Evolutionary conservation across 2,797 vertebrate genomes (phyloP), one percentile per base, ranked within the genome.

Genomic region (Perdix hodgsoniae): DNA sequence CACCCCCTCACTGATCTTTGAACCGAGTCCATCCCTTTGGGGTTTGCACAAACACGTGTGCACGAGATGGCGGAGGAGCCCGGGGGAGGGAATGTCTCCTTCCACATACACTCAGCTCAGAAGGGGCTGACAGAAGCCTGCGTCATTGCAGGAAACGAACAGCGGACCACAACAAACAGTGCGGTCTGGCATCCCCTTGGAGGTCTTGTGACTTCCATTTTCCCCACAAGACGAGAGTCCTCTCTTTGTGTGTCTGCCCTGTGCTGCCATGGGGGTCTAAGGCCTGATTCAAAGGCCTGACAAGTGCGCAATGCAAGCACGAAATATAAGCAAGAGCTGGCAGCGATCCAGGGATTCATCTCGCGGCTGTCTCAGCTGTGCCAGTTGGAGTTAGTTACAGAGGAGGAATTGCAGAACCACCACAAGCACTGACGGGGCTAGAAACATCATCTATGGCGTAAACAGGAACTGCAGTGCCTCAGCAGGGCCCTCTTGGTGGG

Each of bases 261-360:
- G 1, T 0, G 0, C 37, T 61, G 44, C 14, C 74, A 33, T 0
- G 0, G 19, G 5, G 65, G 14, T 70, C 87, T 1, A 7, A 88
- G 84, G 77, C 61, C 86, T 67, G 3, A 18, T 85, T 94, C 91
- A 93, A 92, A 94, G 72, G 49, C 33, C 83, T 80, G 69, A 91
- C 91, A 52, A 54, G 91, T 88, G 76, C 75, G 63, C 64, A 88
- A 60, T 83, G 78, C 35, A 21, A 93, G 90, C 1, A 23, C 35
- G 78, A 88, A 95, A 90, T 69, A 91, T 91, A 93, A 92, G 63
- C 66, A 66, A 82, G 66, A 63, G 47, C 54, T 96, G 96, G 95
- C 93, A 70, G 74, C 2, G 1, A 24, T 92, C 93, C 95, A 93
- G 56, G 87, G 76, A 70, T 69, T 92, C 87, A 64, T 93, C 70